These are phyloP conservation scores for Drosophila nr. perissopoda DNA, from an alignment of 2,888 invertebrate genomes.

Conservation along the genomic window DNA sequence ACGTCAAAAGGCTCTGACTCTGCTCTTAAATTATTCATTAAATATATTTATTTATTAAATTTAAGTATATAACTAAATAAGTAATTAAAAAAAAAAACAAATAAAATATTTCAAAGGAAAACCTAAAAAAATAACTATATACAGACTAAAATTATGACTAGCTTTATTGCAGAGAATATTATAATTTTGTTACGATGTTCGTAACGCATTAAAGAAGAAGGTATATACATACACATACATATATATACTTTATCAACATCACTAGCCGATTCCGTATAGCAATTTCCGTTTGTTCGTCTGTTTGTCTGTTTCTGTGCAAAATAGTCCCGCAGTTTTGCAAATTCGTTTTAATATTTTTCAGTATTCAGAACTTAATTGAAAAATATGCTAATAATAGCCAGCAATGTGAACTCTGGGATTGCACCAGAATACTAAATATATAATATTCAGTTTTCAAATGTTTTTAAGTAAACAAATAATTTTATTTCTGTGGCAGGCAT, in stretches of 20 bases:
- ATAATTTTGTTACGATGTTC: neutral
- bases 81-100: neutral
- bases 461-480: neutral
- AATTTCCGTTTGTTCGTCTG: neutral
- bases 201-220: no score
- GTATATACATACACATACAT: no score
- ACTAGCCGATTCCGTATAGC: accelerated
- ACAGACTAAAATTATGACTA: neutral
- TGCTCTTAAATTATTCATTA: no score
- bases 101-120: neutral
- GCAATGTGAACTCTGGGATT: neutral
- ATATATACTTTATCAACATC: neutral
- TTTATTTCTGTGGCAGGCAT: neutral
- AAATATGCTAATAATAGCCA: neutral
- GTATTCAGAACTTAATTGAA: neutral
- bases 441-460: neutral
- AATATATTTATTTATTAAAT: slow-evolving; percentile 21
- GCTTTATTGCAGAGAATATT: neutral
- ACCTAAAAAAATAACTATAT: neutral
- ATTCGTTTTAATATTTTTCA: neutral
- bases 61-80: neutral
- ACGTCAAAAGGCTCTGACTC: neutral
- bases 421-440: neutral
- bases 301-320: neutral
- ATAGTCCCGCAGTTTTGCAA: neutral